phyloP scores from a whole-genome alignment of 1,140 invertebrate genomes.

The Euwallacea similis region DNA sequence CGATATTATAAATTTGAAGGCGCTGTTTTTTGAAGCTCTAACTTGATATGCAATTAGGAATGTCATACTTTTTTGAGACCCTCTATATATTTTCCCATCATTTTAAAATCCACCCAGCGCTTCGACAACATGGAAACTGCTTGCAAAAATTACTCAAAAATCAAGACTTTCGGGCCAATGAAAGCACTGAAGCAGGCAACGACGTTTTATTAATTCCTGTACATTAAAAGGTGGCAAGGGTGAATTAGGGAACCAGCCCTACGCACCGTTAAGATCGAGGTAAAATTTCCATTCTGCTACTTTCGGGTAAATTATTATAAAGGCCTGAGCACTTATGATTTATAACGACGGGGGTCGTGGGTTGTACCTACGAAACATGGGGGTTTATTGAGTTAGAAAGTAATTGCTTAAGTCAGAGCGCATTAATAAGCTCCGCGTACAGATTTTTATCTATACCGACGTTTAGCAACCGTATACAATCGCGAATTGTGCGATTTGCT shows the following conservation, averaged over 20 bases:
- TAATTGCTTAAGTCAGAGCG: conserved; percentile 5
- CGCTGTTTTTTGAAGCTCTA: no score
- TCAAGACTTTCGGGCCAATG: background rate
- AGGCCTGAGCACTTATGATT: conserved; percentile 5
- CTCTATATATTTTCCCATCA: no score
- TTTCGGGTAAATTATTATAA: conserved; percentile 23
- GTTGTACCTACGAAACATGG: conserved; percentile 4
- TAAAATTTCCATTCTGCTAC: conserved; percentile 22
- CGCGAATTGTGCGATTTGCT: no score
- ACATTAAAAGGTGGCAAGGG: conserved; percentile 17
- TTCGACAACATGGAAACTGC: background rate
- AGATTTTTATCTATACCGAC: no score
- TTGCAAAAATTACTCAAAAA: background rate
- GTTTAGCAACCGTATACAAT: no score
- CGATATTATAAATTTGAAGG: no score
- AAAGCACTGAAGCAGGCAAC: background rate
- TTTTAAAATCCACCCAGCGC: no score
- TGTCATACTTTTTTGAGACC: no score
- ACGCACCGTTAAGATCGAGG: conserved; percentile 18
- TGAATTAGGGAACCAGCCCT: conserved; percentile 18
- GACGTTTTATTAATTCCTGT: conserved; percentile 12
- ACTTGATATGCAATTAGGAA: no score
- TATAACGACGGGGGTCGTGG: conserved; percentile 2
- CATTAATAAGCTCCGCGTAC: background rate
- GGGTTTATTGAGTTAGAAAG: conserved; percentile 9